A percentile compares a stretch with the other conserved stretches of the same genome.
phyloP scores from a whole-genome alignment of 1,140 invertebrate species.

The Nephotettix cincticeps region DNA sequence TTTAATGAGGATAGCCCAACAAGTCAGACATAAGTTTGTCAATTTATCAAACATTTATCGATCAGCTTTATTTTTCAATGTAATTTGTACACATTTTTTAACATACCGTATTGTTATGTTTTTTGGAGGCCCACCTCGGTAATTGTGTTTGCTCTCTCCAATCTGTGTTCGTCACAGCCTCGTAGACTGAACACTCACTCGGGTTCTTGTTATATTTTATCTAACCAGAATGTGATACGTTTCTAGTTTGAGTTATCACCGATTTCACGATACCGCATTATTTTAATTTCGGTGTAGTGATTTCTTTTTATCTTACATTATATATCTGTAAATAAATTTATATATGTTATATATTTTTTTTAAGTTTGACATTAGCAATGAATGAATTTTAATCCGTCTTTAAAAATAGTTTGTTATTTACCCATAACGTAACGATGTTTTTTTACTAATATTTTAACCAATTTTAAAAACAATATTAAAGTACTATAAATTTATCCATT shows the following conservation, averaged over 20 bases:
- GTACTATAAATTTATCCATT: too few species aligned
- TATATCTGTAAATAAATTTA: conserved; percentile 32
- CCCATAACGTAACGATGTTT: neutral
- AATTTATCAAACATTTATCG: too few species aligned
- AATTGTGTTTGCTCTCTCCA: neutral
- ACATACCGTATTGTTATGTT: too few species aligned
- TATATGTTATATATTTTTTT: conserved; percentile 28
- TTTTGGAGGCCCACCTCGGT: too few species aligned
- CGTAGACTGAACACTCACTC: conserved; percentile 22
- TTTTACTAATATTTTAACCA: too few species aligned
- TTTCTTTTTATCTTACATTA: conserved; percentile 35
- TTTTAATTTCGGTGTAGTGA: conserved; percentile 33
- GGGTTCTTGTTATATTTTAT: conserved; percentile 38
- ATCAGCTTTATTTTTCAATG: too few species aligned
- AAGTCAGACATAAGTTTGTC: too few species aligned
- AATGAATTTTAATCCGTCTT: conserved; percentile 32
- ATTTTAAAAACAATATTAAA: too few species aligned
- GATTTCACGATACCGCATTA: conserved; percentile 33
- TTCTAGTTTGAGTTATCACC: conserved; percentile 35
- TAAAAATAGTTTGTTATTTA: conserved; percentile 33
- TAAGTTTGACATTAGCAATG: conserved; percentile 32
- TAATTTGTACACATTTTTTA: too few species aligned
- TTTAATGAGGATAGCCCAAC: too few species aligned
- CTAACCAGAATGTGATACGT: conserved; percentile 40
- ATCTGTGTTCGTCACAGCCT: neutral